Percentiles rank a stretch among this genome's conserved stretches.
These are phyloP conservation scores for Enhydra lutris DNA, from an alignment of 2,113 vertebrate species.

Conservation along the genomic window DNA sequence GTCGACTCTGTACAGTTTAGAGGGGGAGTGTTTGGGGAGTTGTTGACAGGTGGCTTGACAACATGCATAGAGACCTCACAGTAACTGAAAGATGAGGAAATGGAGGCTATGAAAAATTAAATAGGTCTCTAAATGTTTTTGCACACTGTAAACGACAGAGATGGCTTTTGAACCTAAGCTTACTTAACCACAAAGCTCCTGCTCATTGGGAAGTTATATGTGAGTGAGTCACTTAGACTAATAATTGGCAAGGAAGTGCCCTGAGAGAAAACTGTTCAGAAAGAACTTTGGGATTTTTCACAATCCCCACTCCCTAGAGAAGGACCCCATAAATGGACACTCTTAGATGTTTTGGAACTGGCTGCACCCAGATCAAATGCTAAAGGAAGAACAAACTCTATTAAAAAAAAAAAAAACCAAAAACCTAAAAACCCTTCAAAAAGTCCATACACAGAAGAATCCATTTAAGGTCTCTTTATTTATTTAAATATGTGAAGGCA, in stretches of 20 bases:
- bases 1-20: background rate
- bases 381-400: background rate
- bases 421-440: background rate
- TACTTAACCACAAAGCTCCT: background rate
- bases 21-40: background rate
- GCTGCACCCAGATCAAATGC: background rate
- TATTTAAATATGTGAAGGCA: constrained; percentile 5
- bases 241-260: background rate
- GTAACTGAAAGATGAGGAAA: background rate
- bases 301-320: background rate
- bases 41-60: background rate
- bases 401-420: background rate
- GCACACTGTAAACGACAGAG: background rate
- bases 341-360: background rate
- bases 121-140: background rate
- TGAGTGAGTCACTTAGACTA: background rate
- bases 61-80: background rate
- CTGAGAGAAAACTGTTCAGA: background rate
- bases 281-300: background rate
- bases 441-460: background rate
- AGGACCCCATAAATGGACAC: background rate
- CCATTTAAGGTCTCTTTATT: background rate
- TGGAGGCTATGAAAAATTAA: background rate
- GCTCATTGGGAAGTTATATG: background rate
- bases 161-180: background rate